phyloP scores from a whole-genome alignment of 2,888 invertebrate species.

The Mythimna pallens region DNA sequence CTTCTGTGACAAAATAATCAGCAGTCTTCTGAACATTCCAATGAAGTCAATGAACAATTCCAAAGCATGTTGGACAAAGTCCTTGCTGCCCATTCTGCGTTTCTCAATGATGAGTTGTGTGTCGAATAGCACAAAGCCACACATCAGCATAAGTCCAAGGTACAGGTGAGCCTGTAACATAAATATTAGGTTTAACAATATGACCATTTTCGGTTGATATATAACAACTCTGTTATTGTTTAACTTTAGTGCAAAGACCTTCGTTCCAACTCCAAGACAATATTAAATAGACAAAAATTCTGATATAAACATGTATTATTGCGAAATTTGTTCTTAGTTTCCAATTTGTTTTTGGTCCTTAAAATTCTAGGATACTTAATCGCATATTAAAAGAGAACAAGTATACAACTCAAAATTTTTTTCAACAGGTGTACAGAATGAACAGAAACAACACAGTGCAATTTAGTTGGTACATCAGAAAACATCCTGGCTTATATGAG shows the following conservation, averaged over 20 bases:
- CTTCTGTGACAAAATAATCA: conserved; percentile 97
- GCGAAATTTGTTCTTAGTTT: not conserved
- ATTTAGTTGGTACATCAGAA: not conserved
- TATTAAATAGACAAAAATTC: not conserved
- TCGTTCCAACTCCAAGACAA: not conserved
- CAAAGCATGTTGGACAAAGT: conserved; percentile 97
- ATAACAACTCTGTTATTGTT: not conserved
- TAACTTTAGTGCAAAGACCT: not conserved
- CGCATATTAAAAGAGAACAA: not conserved
- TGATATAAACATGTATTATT: not conserved
- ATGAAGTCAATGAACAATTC: conserved; percentile 98
- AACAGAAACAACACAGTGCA: not conserved
- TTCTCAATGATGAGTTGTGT: conserved; percentile 99
- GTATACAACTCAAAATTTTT: not conserved
- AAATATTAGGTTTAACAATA: not conserved
- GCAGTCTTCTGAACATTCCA: conserved; percentile 97
- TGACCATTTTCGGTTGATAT: conserved; percentile 9
- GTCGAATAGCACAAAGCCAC: conserved; percentile 98
- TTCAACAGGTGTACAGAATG: not conserved
- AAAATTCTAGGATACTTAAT: too few relatives aligned
- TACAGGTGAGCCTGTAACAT: conserved; percentile 94
- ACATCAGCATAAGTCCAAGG: conserved; percentile 97
- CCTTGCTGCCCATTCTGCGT: conserved; percentile 96
- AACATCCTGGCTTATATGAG: not conserved
- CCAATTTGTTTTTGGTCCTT: not conserved